These are phyloP conservation scores for Melanotaenia duboulayi DNA, from an alignment of 2,113 vertebrate genomes.

Conservation along the genomic window DNA sequence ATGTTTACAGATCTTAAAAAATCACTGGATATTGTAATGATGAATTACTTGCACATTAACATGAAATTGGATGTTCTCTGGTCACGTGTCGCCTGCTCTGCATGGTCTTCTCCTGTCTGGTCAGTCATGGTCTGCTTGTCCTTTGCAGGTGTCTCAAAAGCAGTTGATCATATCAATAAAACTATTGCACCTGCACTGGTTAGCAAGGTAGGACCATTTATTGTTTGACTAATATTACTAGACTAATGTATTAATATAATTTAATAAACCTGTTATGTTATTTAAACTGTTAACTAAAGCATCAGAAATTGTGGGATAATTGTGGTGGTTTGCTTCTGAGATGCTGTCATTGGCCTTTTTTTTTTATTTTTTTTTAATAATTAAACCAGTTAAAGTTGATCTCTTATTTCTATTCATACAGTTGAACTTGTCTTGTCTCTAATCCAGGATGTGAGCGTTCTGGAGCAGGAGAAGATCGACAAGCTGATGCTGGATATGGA, in stretches of 20 bases:
- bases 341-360: constrained; percentile 37
- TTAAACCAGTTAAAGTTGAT: not conserved
- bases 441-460: constrained; percentile 87
- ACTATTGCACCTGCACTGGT: constrained; percentile 97
- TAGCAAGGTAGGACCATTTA: constrained; percentile 94
- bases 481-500: constrained; percentile 98
- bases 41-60: not conserved
- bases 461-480: constrained; percentile 96
- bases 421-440: constrained; percentile 23
- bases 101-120: constrained; percentile 69
- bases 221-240: constrained; percentile 80
- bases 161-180: constrained; percentile 99
- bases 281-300: not conserved
- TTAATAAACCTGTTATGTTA: too few relatives aligned
- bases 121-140: constrained; percentile 94
- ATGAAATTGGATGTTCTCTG: constrained; percentile 50
- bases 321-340: not conserved
- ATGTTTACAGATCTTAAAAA: constrained; percentile 65
- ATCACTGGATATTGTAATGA: not conserved
- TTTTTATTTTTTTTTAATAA: not conserved
- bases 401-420: not conserved
- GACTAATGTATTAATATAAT: constrained; percentile 2
- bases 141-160: constrained; percentile 99
- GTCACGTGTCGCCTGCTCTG: constrained; percentile 81
- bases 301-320: not conserved